Conservation (phyloP, 2,888 invertebrate genomes). For the Thera obeliscata region DNA sequence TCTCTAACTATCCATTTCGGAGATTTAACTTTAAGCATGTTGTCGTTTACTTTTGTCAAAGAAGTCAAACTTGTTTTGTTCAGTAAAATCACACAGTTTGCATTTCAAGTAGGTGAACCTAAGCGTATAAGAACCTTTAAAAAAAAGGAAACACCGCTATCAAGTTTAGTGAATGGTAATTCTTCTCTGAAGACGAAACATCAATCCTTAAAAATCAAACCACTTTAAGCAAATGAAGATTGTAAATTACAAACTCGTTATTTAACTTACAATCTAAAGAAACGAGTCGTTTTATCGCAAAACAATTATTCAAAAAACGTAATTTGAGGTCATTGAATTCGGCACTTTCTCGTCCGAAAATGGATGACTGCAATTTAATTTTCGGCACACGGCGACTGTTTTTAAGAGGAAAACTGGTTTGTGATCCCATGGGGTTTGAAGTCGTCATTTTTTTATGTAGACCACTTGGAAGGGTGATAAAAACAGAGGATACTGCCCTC, state of each 20-base stretch:
- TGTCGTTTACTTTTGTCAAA: too few species aligned
- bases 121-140: too few species aligned
- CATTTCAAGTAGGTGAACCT: too few species aligned
- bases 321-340: conserved; percentile 39
- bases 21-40: too few species aligned
- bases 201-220: not conserved
- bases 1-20: too few species aligned
- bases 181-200: not conserved
- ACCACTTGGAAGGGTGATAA: conserved; percentile 11
- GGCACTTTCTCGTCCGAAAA: conserved; percentile 37
- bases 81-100: too few species aligned
- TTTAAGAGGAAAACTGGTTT: conserved; percentile 38
- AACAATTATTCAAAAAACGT: conserved; percentile 21
- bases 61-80: too few species aligned
- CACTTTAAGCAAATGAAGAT: conserved; percentile 8
- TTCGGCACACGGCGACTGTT: conserved; percentile 31
- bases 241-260: conserved; percentile 21
- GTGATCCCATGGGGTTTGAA: conserved; percentile 22
- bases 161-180: not conserved
- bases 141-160: too few species aligned
- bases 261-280: not conserved
- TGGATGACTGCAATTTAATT: conserved; percentile 34
- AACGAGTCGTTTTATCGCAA: conserved; percentile 26
- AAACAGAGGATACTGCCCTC: conserved; percentile 16
- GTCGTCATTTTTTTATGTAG: conserved; percentile 31